phyloP scores from a whole-genome alignment of 2,113 vertebrate species.

The Cynoglossus semilaevis region DNA sequence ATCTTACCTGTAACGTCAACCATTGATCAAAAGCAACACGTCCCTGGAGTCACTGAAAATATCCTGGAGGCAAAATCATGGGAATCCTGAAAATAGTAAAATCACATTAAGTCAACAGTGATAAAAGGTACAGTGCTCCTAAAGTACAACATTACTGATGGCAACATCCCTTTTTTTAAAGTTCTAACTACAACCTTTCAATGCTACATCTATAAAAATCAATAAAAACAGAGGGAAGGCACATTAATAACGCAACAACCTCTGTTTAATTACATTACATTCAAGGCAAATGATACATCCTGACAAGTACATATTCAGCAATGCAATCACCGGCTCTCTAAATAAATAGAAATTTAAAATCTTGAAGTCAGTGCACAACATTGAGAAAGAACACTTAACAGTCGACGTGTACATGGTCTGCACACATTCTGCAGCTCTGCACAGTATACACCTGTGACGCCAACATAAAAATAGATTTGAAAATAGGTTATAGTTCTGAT shows the following conservation, averaged over 20 bases:
- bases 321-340: slow-evolving; percentile 68
- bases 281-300: slow-evolving; percentile 77
- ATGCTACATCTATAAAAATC: no score
- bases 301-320: slow-evolving; percentile 74
- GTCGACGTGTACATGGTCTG: slow-evolving; percentile 72
- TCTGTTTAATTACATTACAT: slow-evolving; percentile 77
- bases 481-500: slow-evolving; percentile 63
- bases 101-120: no score
- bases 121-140: no score
- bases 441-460: slow-evolving; percentile 57
- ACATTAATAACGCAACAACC: slow-evolving; percentile 49
- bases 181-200: no score
- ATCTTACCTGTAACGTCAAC: no score
- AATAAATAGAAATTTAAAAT: slow-evolving; percentile 69
- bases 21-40: no score
- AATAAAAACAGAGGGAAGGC: slow-evolving; percentile 6
- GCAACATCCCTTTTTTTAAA: no score
- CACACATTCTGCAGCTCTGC: slow-evolving; percentile 64
- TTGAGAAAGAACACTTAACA: slow-evolving; percentile 77
- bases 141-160: no score
- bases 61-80: no score
- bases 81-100: no score
- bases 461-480: slow-evolving; percentile 74
- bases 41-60: no score
- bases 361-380: slow-evolving; percentile 76